Evolutionary conservation across 2,113 vertebrate species (phyloP).

Genomic region (Dolichotis patagonum): DNA sequence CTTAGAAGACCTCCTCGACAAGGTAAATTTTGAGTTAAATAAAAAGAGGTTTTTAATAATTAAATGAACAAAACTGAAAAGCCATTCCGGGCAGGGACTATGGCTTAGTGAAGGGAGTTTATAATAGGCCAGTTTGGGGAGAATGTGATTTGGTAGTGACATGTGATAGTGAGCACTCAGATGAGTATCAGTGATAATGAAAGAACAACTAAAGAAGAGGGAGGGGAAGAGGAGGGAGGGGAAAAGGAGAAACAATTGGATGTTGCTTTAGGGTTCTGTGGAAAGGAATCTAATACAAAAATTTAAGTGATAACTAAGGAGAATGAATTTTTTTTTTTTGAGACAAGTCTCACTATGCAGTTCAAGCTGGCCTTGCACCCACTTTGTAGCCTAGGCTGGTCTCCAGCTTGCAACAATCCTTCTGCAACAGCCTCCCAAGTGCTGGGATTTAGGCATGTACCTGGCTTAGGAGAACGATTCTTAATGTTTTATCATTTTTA

Average conservation of each 20-base stretch:
- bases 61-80: slow-evolving; percentile 40
- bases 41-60: neutral
- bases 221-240: neutral
- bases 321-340: neutral
- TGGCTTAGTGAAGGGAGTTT: neutral
- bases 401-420: too few species aligned
- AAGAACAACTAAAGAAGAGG: neutral
- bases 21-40: slow-evolving; percentile 8
- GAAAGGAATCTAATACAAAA: slow-evolving; percentile 14
- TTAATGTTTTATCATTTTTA: slow-evolving; percentile 5
- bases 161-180: neutral
- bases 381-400: too few species aligned
- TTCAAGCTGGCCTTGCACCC: too few species aligned
- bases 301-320: neutral
- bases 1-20: neutral
- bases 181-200: neutral
- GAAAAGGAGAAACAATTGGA: neutral
- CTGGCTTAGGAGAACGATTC: neutral
- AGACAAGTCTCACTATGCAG: too few species aligned
- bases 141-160: neutral
- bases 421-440: too few species aligned
- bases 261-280: slow-evolving; percentile 2
- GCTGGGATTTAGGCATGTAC: too few species aligned
- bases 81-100: neutral
- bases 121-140: neutral